A percentile compares a stretch with the other conserved stretches of the same genome.
These are phyloP conservation scores for Ardeotis arabs DNA, from an alignment of 2,113 vertebrate species.

Conservation along the genomic window DNA sequence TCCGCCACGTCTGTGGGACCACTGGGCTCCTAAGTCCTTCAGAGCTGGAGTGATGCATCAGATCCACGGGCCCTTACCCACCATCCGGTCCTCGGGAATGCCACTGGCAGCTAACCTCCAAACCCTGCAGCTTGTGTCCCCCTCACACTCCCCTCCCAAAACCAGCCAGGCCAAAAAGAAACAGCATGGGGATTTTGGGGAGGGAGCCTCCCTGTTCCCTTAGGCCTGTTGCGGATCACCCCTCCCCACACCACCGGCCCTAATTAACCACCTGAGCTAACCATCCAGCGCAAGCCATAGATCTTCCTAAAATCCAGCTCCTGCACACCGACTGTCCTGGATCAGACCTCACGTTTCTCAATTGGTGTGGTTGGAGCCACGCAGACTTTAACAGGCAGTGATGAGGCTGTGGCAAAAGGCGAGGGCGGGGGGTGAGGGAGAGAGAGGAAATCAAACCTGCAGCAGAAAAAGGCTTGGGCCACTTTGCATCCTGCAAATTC, in stretches of 20 bases:
- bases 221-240: background rate
- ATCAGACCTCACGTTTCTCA: background rate
- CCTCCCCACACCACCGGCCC: background rate
- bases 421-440: background rate
- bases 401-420: background rate
- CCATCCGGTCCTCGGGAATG: background rate
- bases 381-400: background rate
- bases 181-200: background rate
- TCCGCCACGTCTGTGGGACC: background rate
- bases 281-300: background rate
- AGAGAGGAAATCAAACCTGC: background rate
- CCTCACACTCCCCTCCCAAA: background rate
- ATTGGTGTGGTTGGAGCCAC: background rate
- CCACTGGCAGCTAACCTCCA: background rate
- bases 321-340: background rate
- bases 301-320: background rate
- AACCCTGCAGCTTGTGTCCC: background rate
- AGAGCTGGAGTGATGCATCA: rapidly evolving
- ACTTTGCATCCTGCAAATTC: background rate
- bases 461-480: background rate
- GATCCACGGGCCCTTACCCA: rapidly evolving
- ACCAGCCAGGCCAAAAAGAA: background rate
- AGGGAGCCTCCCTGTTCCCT: background rate
- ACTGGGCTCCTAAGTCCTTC: background rate
- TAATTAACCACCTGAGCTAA: background rate